phyloP scores from a whole-genome alignment of 2,888 invertebrate genomes.

The Hylaea fasciaria region DNA sequence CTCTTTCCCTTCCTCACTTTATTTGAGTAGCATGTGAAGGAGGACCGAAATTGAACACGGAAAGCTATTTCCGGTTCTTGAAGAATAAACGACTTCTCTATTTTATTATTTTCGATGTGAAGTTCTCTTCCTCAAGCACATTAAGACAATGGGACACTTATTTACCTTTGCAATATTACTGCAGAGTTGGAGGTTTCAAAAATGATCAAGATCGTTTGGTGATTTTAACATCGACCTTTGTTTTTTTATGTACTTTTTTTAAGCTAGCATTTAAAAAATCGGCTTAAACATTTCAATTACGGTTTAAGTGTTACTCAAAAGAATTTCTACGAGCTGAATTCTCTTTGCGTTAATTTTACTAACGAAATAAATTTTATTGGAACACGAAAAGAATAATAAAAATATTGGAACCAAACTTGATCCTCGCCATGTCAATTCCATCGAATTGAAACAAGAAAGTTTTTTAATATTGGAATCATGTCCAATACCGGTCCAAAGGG shows the following conservation, averaged over 20 bases:
- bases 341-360: too few relatives aligned
- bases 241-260: too few relatives aligned
- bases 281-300: too few relatives aligned
- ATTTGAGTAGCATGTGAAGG: conserved; percentile 24
- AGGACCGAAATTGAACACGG: conserved; percentile 17
- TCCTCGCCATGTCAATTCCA: conserved; percentile 11
- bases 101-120: conserved; percentile 21
- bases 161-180: conserved; percentile 8
- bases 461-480: conserved; percentile 37
- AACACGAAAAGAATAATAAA: neutral
- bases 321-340: too few relatives aligned
- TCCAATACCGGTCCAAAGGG: conserved; percentile 26
- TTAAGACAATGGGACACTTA: conserved; percentile 20
- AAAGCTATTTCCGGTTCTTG: conserved; percentile 24
- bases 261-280: too few relatives aligned
- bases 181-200: conserved; percentile 1
- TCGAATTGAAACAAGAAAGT: conserved; percentile 34
- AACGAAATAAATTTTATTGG: too few relatives aligned
- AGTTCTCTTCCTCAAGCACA: conserved; percentile 20
- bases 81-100: conserved; percentile 27
- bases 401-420: neutral
- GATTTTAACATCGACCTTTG: too few relatives aligned
- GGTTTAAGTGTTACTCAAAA: too few relatives aligned
- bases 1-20: conserved; percentile 30
- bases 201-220: neutral